These are phyloP conservation scores for Mustela lutreola DNA, from an alignment of 2,113 vertebrate genomes.

Conservation along the genomic window DNA sequence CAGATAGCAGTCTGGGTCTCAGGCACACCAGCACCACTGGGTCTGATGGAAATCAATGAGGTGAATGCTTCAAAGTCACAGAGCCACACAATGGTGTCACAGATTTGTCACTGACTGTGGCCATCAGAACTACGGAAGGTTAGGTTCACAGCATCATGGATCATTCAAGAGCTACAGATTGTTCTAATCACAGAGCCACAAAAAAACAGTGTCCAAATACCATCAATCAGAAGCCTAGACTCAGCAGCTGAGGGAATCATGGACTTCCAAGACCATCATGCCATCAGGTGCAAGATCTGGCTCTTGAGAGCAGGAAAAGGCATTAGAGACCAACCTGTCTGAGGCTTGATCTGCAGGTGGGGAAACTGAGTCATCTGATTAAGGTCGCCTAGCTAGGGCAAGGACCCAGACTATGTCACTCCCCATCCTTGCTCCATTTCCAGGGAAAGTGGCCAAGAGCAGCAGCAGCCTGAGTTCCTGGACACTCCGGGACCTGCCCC, in stretches of 20 bases:
- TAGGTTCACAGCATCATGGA: background rate
- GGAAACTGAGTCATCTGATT: background rate
- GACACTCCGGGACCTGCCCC: background rate
- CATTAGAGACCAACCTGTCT: background rate
- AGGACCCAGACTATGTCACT: fast-evolving
- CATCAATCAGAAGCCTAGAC: background rate
- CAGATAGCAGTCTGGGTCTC: background rate
- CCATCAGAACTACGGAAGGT: background rate
- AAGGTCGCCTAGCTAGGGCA: background rate
- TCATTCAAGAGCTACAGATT: background rate
- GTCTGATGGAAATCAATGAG: background rate
- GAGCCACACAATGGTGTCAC: background rate
- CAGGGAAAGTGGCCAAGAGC: background rate
- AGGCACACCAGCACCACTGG: fast-evolving
- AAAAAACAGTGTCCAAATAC: background rate
- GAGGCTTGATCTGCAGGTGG: background rate
- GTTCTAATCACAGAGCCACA: background rate
- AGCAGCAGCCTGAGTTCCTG: background rate
- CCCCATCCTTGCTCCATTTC: background rate
- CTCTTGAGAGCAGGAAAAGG: background rate
- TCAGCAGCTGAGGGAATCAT: background rate
- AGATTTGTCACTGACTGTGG: background rate
- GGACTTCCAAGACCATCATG: background rate
- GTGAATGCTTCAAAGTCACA: background rate
- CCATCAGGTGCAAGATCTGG: background rate